These are phyloP conservation scores for Solenopsis fugax DNA, from an alignment of 1,140 invertebrate species.

Conservation along the genomic window DNA sequence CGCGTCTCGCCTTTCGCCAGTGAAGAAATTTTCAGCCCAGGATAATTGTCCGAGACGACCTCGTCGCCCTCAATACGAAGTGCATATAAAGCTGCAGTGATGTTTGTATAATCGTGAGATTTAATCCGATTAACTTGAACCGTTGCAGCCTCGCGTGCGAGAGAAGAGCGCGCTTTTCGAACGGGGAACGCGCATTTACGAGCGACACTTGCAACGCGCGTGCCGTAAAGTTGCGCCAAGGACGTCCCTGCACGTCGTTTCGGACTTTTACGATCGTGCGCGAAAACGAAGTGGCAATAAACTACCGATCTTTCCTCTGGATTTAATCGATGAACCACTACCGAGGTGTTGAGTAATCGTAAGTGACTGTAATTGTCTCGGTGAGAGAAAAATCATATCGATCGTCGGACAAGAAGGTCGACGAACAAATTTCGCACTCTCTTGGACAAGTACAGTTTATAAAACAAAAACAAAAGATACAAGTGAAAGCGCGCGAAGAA, in stretches of 20 bases:
- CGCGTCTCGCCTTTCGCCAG: background rate
- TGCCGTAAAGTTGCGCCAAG: slow-evolving; percentile 24
- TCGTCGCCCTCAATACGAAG: background rate
- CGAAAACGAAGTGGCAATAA: slow-evolving; percentile 28
- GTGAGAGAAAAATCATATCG: background rate
- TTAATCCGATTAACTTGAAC: background rate
- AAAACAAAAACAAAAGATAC: background rate
- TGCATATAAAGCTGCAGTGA: background rate
- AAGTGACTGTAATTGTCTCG: background rate
- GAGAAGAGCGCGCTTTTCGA: slow-evolving; percentile 47
- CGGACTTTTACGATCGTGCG: slow-evolving; percentile 47
- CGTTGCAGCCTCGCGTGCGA: background rate
- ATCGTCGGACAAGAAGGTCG: too few species aligned
- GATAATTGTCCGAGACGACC: background rate
- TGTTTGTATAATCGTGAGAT: background rate
- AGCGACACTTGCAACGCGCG: slow-evolving; percentile 5
- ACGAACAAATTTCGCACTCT: background rate
- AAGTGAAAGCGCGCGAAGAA: slow-evolving; percentile 31
- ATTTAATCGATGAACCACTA: slow-evolving; percentile 26
- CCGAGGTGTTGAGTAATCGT: background rate
- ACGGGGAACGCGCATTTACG: background rate
- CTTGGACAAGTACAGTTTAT: background rate
- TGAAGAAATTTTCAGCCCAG: background rate
- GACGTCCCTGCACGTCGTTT: slow-evolving; percentile 23
- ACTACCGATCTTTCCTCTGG: background rate